phyloP scores from a whole-genome alignment of 2,113 vertebrate species.

The Connochaetes taurinus region DNA sequence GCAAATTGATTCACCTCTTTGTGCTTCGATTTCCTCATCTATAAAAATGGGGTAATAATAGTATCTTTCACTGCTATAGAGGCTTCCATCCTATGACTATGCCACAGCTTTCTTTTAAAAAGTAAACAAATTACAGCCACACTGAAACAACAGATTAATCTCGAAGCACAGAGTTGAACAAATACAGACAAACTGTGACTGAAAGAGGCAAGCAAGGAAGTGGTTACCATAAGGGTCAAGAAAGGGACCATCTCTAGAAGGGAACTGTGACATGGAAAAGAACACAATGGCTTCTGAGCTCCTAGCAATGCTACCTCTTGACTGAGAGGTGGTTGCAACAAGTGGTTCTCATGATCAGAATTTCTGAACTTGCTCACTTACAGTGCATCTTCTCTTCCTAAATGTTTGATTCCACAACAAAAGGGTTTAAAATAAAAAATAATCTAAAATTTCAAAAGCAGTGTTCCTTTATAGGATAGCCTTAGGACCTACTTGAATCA shows the following conservation, averaged over 20 bases:
- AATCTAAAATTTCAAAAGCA: neutral
- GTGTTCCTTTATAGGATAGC: neutral
- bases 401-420: neutral
- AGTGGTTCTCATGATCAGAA: neutral
- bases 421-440: neutral
- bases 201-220: neutral
- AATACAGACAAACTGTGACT: neutral
- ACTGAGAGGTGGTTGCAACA: neutral
- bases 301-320: neutral
- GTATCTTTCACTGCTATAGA: neutral
- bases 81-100: neutral
- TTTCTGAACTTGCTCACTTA: neutral
- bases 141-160: neutral
- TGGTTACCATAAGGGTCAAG: neutral
- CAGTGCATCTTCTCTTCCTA: neutral
- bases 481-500: neutral
- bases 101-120: neutral
- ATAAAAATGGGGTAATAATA: neutral
- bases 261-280: neutral
- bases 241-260: neutral
- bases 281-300: neutral
- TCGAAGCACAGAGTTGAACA: neutral
- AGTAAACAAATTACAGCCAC: neutral
- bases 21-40: neutral
- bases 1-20: neutral